A percentile compares a stretch with the other conserved stretches of the same genome.
Evolutionary conservation across 2,888 invertebrate species (phyloP).

Genomic region (Heliconius hortense): DNA sequence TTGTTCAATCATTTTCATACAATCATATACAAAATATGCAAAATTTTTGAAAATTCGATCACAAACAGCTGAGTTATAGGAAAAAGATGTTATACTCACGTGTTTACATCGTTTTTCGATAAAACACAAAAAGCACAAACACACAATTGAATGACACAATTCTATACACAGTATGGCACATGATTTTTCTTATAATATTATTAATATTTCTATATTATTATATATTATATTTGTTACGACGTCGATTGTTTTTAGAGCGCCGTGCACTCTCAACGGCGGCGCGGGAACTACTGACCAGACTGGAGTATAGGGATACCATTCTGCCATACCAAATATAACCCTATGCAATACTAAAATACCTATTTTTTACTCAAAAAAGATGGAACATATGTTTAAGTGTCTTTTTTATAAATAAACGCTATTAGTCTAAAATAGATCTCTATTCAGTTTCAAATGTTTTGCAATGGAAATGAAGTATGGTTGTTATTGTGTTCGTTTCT

Average conservation of each 20-base stretch:
- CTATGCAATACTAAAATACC: slow-evolving; percentile 41
- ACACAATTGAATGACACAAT: slow-evolving; percentile 52
- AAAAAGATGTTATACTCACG: slow-evolving; percentile 37
- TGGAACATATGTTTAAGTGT: not conserved
- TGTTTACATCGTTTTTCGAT: slow-evolving; percentile 22
- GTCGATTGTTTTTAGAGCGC: slow-evolving; percentile 45
- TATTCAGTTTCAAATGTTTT: not conserved
- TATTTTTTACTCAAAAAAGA: not conserved
- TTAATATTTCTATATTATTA: not conserved
- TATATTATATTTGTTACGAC: slow-evolving; percentile 52
- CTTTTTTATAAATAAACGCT: not conserved
- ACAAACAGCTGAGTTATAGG: slow-evolving; percentile 11
- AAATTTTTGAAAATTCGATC: not conserved
- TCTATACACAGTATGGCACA: slow-evolving; percentile 42
- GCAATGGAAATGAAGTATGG: not conserved
- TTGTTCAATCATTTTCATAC: not conserved
- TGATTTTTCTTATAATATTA: slow-evolving; percentile 46
- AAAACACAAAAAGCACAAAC: slow-evolving; percentile 44
- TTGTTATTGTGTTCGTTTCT: not conserved
- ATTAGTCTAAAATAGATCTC: not conserved
- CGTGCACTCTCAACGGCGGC: slow-evolving; percentile 60
- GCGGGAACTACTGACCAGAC: slow-evolving; percentile 69
- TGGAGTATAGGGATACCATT: slow-evolving; percentile 58
- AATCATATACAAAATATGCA: not conserved
- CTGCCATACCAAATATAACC: slow-evolving; percentile 43